A percentile compares a stretch with the other conserved stretches of the same genome.
Evolutionary conservation across 2,888 invertebrate species (phyloP).

Genomic region (Oscheius myriophilus): DNA sequence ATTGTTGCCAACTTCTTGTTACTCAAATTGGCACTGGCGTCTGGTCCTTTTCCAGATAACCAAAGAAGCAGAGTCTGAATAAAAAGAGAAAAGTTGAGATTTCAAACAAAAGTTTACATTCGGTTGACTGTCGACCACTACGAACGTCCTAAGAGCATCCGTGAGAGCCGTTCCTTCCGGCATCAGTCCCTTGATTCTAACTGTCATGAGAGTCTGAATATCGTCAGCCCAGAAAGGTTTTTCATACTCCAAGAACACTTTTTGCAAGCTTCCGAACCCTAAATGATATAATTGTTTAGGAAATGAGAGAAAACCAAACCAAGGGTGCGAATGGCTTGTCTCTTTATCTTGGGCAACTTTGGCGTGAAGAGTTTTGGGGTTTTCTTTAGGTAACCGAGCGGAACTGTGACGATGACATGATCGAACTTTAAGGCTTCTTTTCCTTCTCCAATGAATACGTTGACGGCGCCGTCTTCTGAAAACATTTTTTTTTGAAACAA

Average conservation of each 20-base stretch:
- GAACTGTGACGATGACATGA: conserved; percentile 55
- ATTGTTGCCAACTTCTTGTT: conserved; percentile 1
- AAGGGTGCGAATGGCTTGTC: conserved; percentile 48
- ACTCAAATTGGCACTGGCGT: neutral
- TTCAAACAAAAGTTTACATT: neutral
- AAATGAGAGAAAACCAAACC: conserved; percentile 29
- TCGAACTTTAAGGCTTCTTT: conserved; percentile 5
- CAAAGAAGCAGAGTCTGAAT: conserved; percentile 24
- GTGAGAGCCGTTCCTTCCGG: neutral
- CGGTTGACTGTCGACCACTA: neutral
- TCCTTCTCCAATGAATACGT: neutral
- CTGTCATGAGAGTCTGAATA: conserved; percentile 4
- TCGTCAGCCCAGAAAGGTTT: conserved; percentile 53
- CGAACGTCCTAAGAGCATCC: conserved; percentile 7
- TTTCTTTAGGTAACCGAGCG: conserved; percentile 58
- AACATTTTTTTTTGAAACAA: too few species aligned
- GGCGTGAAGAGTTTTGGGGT: conserved; percentile 49
- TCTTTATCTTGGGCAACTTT: conserved; percentile 40
- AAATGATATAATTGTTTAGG: neutral
- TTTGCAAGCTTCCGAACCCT: conserved; percentile 57
- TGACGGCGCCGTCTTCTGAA: conserved; percentile 5
- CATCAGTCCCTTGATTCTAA: conserved; percentile 5
- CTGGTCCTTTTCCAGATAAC: conserved; percentile 22
- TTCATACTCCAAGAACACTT: conserved; percentile 60
- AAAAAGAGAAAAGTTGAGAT: neutral